Conservation (phyloP, 2,113 vertebrate species). For the Silurus meridionalis region DNA sequence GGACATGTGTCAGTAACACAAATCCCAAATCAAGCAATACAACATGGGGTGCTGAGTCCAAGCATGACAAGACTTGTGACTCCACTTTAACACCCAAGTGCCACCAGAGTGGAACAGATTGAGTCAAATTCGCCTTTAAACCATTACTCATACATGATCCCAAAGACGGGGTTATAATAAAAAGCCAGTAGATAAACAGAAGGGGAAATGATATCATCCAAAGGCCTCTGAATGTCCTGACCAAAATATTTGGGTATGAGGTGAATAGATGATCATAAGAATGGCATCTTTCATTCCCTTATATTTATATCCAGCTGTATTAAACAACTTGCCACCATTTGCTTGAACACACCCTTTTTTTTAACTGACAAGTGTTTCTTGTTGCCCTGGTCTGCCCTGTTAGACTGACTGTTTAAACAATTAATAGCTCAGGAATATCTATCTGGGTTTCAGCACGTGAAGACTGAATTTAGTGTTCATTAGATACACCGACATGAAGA, state of each 20-base stretch:
- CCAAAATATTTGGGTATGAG: neutral
- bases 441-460: no score
- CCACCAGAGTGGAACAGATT: neutral
- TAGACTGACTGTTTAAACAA: no score
- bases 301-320: neutral
- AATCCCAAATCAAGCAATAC: neutral
- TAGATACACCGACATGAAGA: no score
- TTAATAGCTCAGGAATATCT: no score
- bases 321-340: no score
- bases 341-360: no score
- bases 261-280: neutral
- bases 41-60: neutral
- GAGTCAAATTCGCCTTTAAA: neutral
- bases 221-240: neutral
- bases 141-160: neutral
- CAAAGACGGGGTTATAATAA: neutral
- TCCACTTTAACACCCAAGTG: neutral
- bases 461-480: no score
- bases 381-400: no score
- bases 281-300: no score
- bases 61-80: neutral
- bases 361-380: no score
- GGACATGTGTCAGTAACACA: neutral
- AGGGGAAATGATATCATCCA: no score
- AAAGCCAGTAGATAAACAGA: neutral